Conservation (phyloP, 2,113 vertebrate species). For the Thamnophis sirtalis region DNA sequence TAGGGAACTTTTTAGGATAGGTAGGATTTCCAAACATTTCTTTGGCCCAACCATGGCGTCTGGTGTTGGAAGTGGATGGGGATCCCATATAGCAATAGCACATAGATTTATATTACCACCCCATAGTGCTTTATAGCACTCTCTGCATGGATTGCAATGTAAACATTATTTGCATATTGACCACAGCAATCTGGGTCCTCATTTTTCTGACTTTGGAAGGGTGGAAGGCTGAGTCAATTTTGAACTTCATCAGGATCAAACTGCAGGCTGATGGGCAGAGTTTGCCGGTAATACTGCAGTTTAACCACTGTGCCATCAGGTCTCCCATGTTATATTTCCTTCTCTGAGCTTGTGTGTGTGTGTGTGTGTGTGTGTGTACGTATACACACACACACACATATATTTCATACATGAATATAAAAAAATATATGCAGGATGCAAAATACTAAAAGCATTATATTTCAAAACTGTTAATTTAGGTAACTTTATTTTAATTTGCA, state of each 20-base stretch:
- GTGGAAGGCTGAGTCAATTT: not conserved
- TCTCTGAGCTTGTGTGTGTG: not conserved
- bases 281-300: not conserved
- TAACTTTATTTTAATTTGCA: not conserved
- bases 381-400: no score
- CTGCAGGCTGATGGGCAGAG: not conserved
- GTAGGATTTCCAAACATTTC: not conserved
- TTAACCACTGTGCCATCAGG: not conserved
- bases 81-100: not conserved
- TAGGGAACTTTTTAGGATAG: not conserved
- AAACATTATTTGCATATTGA: not conserved
- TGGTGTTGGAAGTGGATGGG: not conserved
- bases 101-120: not conserved
- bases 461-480: constrained; percentile 6
- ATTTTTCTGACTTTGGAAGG: not conserved
- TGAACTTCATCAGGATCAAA: not conserved
- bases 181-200: no score
- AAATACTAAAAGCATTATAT: not conserved
- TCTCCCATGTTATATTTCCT: no score
- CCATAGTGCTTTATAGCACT: not conserved
- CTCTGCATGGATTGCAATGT: not conserved
- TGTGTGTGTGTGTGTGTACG: no score
- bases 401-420: no score
- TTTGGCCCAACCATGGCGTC: not conserved
- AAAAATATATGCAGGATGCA: not conserved